Conservation (phyloP, 2,797 vertebrate species). For the Psittacula derbiana region DNA sequence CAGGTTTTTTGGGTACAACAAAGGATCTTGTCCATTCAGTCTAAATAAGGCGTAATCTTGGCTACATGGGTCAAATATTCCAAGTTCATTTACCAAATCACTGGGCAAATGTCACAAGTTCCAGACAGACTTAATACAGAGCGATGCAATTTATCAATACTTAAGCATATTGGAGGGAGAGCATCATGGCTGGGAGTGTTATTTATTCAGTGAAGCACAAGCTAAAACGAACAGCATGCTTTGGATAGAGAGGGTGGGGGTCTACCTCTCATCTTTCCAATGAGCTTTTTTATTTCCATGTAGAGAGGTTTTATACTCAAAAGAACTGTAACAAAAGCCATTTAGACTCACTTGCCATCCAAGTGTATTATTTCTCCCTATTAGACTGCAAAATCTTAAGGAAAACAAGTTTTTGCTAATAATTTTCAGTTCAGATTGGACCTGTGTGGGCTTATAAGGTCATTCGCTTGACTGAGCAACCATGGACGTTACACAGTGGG, state of each 20-base stretch:
- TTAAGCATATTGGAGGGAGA: conserved; percentile 61
- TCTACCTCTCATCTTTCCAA: conserved; percentile 22
- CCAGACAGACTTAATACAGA: conserved; percentile 53
- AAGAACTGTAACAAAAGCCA: conserved; percentile 19
- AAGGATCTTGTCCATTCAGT: conserved; percentile 59
- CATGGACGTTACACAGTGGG: conserved; percentile 44
- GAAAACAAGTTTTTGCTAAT: conserved; percentile 21
- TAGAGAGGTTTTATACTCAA: conserved; percentile 19
- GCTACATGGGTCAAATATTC: conserved; percentile 68
- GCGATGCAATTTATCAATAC: conserved; percentile 67
- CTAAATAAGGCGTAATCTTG: conserved; percentile 58
- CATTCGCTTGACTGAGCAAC: conserved; percentile 60
- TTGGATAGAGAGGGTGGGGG: conserved; percentile 1
- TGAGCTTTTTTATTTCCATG: background rate
- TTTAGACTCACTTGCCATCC: background rate
- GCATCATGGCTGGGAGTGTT: conserved; percentile 41
- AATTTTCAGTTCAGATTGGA: conserved; percentile 32
- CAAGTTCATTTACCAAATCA: conserved; percentile 73
- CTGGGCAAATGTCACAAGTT: conserved; percentile 72
- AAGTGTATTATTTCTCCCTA: conserved; percentile 3
- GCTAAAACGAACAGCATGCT: conserved; percentile 56
- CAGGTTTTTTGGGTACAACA: conserved; percentile 70
- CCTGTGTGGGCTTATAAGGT: conserved; percentile 46
- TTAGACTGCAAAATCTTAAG: background rate
- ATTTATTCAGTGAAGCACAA: conserved; percentile 65